Evolutionary conservation across 2,113 vertebrate genomes (phyloP), one percentile per base, ranked within the genome.

Genomic region (Bothrops jararaca): DNA sequence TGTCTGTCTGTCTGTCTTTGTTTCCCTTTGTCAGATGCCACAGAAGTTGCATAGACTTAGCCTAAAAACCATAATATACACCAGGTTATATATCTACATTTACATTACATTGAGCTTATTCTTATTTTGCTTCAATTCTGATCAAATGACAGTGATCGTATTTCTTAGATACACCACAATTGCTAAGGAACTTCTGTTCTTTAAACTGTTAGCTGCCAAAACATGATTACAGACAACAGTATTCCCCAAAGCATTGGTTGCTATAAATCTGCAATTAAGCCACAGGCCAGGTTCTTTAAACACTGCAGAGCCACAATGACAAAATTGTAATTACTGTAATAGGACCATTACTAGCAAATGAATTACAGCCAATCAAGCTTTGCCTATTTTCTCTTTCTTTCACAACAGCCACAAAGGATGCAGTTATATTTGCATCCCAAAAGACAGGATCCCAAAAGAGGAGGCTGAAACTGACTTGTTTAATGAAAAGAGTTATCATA

Each of bases 261-360:
- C 53, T 95, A 93, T 96, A 95, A 95, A 93, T 95, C 48, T 91
- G 94, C 94, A 96, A 95, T 96, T 96, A 97, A 97, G 96, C 96
- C 95, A 92, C 95, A 97, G 92, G 94, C 91, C 89, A 93, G 91
- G 8, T 94, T 95, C 93, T 96, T 97, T 95, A 96, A 89, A 96
- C 87, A 96, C 94, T 96, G 92, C 56, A 87, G 0, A 95, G 91
- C 85, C 93, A 95, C 94, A 93, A 95, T 89, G 89, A 91, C 89
- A 96, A 96, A 93, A 92, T 94, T 93, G 60, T 92, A 96, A 95
- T 5, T 96, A 95, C 93, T 94, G 93, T 94, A 95, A 95, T 95
- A 94, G 91, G 34, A 88, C 95, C 91, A 95, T 95, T 96, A 94
- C 0, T 3, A 64, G 89, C 94, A 95, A 96, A 96, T 74, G 13